phyloP scores from a whole-genome alignment of 2,797 vertebrate genomes.

The Anguilla anguilla region DNA sequence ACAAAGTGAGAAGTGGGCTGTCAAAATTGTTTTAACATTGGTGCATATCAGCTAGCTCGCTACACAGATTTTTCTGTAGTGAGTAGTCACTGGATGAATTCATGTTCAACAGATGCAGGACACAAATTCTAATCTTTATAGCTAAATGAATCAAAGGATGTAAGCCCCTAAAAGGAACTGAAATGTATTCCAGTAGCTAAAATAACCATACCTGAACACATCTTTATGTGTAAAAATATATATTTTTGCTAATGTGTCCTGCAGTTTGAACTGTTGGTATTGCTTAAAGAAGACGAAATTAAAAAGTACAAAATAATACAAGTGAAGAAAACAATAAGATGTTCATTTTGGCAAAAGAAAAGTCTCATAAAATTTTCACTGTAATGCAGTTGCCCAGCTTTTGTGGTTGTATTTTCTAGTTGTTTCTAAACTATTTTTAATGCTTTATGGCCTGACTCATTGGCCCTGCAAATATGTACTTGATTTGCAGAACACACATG shows the following conservation, averaged over 20 bases:
- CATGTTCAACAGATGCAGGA: background rate
- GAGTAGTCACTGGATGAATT: slow-evolving; percentile 8
- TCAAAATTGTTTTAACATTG: background rate
- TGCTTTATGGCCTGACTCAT: too few relatives aligned
- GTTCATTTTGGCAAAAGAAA: too few relatives aligned
- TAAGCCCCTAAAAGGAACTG: background rate
- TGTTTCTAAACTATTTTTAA: too few relatives aligned
- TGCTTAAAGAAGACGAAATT: background rate
- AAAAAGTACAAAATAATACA: too few relatives aligned
- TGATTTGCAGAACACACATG: too few relatives aligned
- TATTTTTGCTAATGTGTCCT: too few relatives aligned
- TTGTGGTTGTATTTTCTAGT: too few relatives aligned
- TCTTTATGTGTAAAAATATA: background rate
- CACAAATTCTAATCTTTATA: background rate
- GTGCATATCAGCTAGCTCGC: background rate
- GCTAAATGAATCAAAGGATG: background rate
- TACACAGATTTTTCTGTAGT: background rate
- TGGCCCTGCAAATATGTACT: too few relatives aligned
- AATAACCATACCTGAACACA: background rate
- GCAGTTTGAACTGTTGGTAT: background rate
- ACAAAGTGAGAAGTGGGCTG: background rate
- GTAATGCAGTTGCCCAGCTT: too few relatives aligned
- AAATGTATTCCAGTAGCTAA: background rate
- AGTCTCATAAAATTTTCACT: too few relatives aligned
- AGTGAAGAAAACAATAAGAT: too few relatives aligned